Conservation (phyloP, 2,113 vertebrate genomes). For the Prunella himalayana region DNA sequence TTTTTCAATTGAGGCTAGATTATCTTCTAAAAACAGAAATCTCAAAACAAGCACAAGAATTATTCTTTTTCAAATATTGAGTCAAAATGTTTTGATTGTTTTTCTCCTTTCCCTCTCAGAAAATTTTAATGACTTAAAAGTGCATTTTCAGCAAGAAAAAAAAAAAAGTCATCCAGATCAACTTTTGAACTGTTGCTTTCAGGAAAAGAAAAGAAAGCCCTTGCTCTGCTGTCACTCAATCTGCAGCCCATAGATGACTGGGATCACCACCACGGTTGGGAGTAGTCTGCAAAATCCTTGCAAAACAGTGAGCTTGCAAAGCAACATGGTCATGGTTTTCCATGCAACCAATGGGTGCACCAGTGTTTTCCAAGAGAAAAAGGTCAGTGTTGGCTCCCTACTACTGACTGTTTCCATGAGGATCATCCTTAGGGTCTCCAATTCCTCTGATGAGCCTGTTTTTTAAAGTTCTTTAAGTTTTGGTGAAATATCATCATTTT, state of each 20-base stretch:
- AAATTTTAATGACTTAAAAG: not conserved
- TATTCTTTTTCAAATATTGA: not conserved
- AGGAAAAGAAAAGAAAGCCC: not conserved
- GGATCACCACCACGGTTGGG: not conserved
- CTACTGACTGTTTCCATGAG: not conserved
- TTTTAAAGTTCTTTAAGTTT: not conserved
- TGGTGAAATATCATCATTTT: not conserved
- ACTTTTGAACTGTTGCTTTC: not conserved
- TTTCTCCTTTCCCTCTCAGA: not conserved
- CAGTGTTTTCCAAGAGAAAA: not conserved
- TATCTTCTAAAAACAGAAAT: slow-evolving; percentile 24
- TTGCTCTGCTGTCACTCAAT: not conserved
- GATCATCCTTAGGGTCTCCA: not conserved
- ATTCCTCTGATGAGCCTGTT: not conserved
- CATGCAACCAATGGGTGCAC: not conserved
- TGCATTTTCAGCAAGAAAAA: not conserved
- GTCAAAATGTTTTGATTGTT: not conserved
- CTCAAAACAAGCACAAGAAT: not conserved
- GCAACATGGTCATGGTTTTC: not conserved
- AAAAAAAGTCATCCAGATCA: not conserved
- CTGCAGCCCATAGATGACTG: not conserved
- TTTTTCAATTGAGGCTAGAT: slow-evolving; percentile 25
- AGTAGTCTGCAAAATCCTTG: not conserved
- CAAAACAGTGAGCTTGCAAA: not conserved
- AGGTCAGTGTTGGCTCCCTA: not conserved